Conservation (phyloP, 2,797 vertebrate species). For the Macrochelys suwanniensis region DNA sequence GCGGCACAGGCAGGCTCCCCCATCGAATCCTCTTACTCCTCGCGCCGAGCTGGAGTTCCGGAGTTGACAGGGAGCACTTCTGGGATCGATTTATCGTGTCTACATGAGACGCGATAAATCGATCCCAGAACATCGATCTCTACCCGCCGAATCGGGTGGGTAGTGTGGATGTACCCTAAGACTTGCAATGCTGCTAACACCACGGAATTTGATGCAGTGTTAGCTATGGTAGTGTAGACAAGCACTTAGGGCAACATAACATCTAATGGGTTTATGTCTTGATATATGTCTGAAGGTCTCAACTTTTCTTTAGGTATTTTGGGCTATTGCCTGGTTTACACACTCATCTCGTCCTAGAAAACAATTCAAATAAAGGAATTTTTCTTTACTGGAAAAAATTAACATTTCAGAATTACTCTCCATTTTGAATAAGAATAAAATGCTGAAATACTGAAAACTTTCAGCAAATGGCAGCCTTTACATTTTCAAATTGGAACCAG, state of each 20-base stretch:
- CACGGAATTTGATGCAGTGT: not conserved
- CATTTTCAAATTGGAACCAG: not conserved
- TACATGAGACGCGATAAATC: no score
- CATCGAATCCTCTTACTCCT: no score
- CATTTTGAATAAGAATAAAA: not conserved
- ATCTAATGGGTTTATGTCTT: not conserved
- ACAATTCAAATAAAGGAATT: fast-evolving
- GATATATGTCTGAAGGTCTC: not conserved
- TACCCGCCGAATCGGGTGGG: no score
- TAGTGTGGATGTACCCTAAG: not conserved
- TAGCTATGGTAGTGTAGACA: not conserved
- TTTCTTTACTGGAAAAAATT: not conserved
- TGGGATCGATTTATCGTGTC: no score
- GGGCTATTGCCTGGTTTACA: not conserved
- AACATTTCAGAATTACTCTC: not conserved
- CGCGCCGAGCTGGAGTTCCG: no score
- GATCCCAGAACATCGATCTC: no score
- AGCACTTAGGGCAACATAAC: not conserved
- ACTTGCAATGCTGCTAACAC: not conserved
- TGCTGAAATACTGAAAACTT: not conserved
- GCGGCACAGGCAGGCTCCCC: no score
- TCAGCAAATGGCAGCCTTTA: not conserved
- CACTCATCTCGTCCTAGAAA: not conserved
- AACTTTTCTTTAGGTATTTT: not conserved
- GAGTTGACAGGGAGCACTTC: no score